Base-by-base conservation (phyloP, 2,888 invertebrate genomes). In the Argynnis bischoffii region DNA sequence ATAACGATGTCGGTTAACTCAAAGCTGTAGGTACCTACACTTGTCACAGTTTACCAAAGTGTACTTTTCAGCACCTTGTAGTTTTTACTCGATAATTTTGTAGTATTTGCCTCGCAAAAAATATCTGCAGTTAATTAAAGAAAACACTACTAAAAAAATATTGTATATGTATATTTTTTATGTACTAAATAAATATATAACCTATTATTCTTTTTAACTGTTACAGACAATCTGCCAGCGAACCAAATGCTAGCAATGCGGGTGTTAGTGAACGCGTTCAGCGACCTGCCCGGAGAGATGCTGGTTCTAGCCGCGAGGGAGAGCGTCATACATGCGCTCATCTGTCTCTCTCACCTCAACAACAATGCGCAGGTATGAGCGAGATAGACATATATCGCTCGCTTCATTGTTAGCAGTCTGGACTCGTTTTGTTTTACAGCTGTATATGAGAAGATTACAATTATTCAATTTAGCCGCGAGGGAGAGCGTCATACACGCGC, bases 201-300 rank as follows among this genome's bases (percentile, higher is more conserved):
- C 6, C 18, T 5, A n/a, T 41, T 21, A 35, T 47, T 41, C 48
- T 18, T 26, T 54, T 35, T 21, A 8, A 63, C 65, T 53, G 18
- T 63, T 57, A 1, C 83, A 91, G 94, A 93, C 69, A 93, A 92
- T 76, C 81, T 95, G 1, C 90, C 95, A 1, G 95, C 96, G 0
- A 97, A 98, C 83, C 96, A 96, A 76, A 94, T 98, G 89, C 93
- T 98, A 72, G 92, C 95, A 1, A 94, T 97, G 78, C 94, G 98
- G 14, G 94, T 96, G 56, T 80, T 98, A 1, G 95, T 96, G 74
- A 99, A 99, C 87, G 95, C 97, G 80, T 96, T 98, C 86, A 88
- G 93, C 18, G 96, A 97, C 76, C 87, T 94, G 66, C 83, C 90
- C 6, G 96, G 96, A 0, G 95, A 95, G 84, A 91, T 93, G 82